Evolutionary conservation across 1,140 invertebrate species (phyloP).

Genomic region (Drosophila seguyi): DNA sequence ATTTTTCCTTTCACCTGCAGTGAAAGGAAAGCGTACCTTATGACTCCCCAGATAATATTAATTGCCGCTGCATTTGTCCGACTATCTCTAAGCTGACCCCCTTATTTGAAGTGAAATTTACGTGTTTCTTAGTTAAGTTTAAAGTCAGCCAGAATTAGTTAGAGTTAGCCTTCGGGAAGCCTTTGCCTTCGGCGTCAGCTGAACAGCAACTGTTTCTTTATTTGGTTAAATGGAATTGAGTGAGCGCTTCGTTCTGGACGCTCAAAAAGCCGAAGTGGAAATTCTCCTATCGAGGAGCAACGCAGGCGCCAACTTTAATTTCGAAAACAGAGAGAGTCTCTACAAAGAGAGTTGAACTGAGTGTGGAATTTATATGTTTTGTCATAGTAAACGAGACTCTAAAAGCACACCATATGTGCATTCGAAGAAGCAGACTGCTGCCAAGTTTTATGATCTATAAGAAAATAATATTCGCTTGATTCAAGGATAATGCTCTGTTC

Average conservation of each 20-base stretch:
- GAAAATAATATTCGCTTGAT: conserved; percentile 1
- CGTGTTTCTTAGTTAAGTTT: conserved; percentile 2
- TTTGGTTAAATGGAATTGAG: conserved; percentile 19
- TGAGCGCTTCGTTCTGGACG: conserved; percentile 10
- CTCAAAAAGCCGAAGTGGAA: conserved; percentile 42
- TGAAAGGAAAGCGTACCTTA: conserved; percentile 25
- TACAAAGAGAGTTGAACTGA: conserved; percentile 14
- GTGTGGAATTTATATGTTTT: conserved; percentile 1
- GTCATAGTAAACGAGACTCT: background rate
- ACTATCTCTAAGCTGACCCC: conserved; percentile 17
- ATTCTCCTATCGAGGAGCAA: conserved; percentile 8
- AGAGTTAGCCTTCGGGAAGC: background rate
- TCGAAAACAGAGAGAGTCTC: conserved; percentile 34
- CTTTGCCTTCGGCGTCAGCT: conserved; percentile 60
- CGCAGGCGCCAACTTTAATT: conserved; percentile 39
- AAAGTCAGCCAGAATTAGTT: background rate
- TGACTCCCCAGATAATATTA: conserved; percentile 58
- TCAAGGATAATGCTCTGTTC: background rate
- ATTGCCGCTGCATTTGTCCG: conserved; percentile 43
- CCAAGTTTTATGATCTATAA: conserved; percentile 16
- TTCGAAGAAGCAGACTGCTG: background rate
- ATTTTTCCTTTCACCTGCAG: conserved; percentile 46
- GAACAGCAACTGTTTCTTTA: conserved; percentile 64
- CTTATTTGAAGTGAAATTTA: conserved; percentile 7
- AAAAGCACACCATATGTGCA: conserved; percentile 5